These are phyloP conservation scores for Selenia dentaria DNA, from an alignment of 2,888 invertebrate species.

Conservation along the genomic window DNA sequence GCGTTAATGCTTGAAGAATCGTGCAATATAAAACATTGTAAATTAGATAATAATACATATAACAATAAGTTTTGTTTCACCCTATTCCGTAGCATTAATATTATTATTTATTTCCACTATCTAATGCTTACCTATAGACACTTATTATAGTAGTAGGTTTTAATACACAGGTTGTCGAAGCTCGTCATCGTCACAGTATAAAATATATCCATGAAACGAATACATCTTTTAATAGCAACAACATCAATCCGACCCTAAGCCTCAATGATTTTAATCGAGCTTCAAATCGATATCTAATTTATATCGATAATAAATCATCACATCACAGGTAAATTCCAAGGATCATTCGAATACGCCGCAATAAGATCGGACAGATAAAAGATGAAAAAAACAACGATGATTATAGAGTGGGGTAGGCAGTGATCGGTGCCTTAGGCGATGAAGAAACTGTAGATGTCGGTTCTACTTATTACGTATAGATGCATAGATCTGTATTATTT, in stretches of 20 bases:
- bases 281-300: constrained; percentile 45
- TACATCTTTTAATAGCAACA: neutral
- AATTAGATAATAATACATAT: too few relatives aligned
- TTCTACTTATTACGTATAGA: constrained; percentile 3
- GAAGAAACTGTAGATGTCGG: constrained; percentile 24
- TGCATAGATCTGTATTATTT: neutral
- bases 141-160: too few relatives aligned
- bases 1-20: too few relatives aligned
- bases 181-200: too few relatives aligned
- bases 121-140: too few relatives aligned
- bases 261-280: constrained; percentile 41
- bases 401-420: constrained; percentile 41
- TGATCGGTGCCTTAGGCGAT: constrained; percentile 49
- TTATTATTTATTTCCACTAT: too few relatives aligned
- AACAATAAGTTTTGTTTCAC: too few relatives aligned
- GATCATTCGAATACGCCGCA: constrained; percentile 52
- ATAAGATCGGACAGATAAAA: constrained; percentile 58
- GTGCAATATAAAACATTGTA: too few relatives aligned
- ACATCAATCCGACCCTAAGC: neutral
- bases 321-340: constrained; percentile 51
- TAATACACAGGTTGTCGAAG: too few relatives aligned
- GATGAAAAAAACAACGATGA: constrained; percentile 46
- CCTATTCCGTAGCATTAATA: too few relatives aligned
- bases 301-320: constrained; percentile 52
- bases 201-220: too few relatives aligned